These are phyloP conservation scores for Halcyon leucocephala DNA, from an alignment of 2,797 vertebrate genomes.

Conservation along the genomic window DNA sequence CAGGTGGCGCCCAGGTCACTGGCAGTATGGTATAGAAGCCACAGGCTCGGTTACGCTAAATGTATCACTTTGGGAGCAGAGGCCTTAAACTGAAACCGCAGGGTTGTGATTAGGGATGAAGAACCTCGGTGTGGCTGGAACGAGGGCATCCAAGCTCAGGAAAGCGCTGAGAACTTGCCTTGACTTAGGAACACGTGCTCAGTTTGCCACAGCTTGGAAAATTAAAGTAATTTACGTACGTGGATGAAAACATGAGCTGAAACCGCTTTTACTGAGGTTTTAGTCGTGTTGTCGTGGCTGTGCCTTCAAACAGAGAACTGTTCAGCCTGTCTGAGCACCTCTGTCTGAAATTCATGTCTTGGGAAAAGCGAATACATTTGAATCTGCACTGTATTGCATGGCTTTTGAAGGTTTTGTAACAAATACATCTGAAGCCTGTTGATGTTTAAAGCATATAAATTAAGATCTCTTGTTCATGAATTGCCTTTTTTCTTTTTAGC, in stretches of 20 bases:
- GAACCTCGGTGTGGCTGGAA: background rate
- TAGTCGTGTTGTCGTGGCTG: fast-evolving
- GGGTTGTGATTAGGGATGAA: fast-evolving
- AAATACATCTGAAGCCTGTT: background rate
- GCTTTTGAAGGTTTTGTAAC: background rate
- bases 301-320: background rate
- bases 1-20: fast-evolving
- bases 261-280: background rate
- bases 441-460: background rate
- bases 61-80: fast-evolving
- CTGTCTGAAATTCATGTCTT: background rate
- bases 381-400: background rate
- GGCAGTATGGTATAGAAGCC: fast-evolving
- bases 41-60: fast-evolving
- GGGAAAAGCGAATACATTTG: background rate
- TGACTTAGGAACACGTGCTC: background rate
- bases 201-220: background rate
- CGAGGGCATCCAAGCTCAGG: background rate
- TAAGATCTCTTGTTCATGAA: background rate
- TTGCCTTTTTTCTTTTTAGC: constrained; percentile 69
- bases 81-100: background rate
- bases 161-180: background rate
- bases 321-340: background rate
- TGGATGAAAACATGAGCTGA: background rate
- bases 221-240: fast-evolving